phyloP scores from a whole-genome alignment of 2,113 vertebrate species.

The Nycticebus coucang region DNA sequence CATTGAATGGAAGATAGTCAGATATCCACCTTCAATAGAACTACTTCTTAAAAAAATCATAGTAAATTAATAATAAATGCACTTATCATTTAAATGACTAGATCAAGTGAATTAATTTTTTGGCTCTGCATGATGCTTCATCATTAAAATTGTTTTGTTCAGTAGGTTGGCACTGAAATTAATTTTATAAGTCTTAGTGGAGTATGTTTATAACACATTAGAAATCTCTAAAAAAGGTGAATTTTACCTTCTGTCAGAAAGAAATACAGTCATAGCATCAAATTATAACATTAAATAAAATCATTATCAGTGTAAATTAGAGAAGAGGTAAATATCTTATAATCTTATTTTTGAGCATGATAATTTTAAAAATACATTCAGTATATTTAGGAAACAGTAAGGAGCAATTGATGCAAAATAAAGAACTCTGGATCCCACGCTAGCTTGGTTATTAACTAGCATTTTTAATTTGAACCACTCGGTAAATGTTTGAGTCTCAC shows the following conservation, averaged over 20 bases:
- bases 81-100: not conserved
- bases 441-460: not conserved
- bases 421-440: not conserved
- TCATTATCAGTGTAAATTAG: not conserved
- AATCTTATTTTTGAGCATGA: not conserved
- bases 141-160: not conserved
- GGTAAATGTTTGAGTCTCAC: not conserved
- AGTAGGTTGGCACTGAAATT: not conserved
- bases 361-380: not conserved
- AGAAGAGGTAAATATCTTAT: not conserved
- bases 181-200: not conserved
- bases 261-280: not conserved
- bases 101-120: not conserved
- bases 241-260: not conserved
- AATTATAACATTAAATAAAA: not conserved
- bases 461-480: not conserved
- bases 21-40: not conserved
- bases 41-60: conserved; percentile 15
- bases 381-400: not conserved
- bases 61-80: not conserved
- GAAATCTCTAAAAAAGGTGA: not conserved
- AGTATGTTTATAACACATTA: not conserved
- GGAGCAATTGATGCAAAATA: not conserved
- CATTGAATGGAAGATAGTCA: not conserved
- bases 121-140: not conserved